Evolutionary conservation across 2,888 invertebrate species (phyloP), one percentile per base, ranked within the genome.

Genomic region (Quadriops clusia): DNA sequence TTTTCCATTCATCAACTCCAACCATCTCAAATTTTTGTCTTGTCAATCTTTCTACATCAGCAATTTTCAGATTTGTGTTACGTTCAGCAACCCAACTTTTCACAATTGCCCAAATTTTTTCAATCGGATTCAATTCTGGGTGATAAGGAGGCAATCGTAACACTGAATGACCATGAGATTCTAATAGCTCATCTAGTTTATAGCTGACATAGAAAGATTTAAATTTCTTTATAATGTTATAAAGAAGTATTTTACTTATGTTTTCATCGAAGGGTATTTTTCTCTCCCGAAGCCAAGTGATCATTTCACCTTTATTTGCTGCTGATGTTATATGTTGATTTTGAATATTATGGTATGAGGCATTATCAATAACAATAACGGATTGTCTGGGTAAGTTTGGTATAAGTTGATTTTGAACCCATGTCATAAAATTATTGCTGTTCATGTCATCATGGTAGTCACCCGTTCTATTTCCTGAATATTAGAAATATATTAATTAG

Each of bases 401-500:
- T 3, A 50, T 28, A 16, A 51, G 30, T 28, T 47, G 38, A 4
- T 34, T 41, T 13, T 36, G 23, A 2, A 52, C 24, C 47, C 47
- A 50, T 37, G 41, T 42, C 24, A 37, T 39, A 26, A 45, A 51
- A 36, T 46, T 47, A 5, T 34, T 34, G 10, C 15, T 33, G 36
- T 49, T 53, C 46, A 50, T 50, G 21, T 49, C 43, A 14, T 46
- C 45, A 23, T 51, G 47, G 14, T 48, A 48, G 28, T 52, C 50
- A 3, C 46, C 47, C 6, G 36, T 28, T 40, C 46, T 49, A 3
- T 11, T 17, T 16, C 15, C 23, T 22, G 25, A 35, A 8, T 15
- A 26, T 11, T 8, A 22, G 10, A 6, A 11, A 28, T 14, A 15
- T 13, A 9, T 1, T n/a, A n/a, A n/a, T n/a, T n/a, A n/a, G n/a